Percentiles rank a stretch among this genome's conserved stretches.
phyloP scores from a whole-genome alignment of 2,113 vertebrate genomes.

The Promerops cafer region DNA sequence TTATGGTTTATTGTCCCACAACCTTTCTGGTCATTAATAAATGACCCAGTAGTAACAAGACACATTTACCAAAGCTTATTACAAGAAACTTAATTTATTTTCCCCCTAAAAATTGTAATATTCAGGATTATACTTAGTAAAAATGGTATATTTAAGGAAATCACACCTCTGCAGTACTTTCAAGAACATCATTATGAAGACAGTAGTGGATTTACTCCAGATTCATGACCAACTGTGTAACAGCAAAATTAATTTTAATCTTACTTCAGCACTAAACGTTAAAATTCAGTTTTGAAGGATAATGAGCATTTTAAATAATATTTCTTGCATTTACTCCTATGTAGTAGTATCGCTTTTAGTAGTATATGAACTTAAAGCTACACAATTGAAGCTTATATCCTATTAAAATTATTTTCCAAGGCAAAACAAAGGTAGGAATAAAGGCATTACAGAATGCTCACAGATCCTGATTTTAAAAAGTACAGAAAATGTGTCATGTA shows the following conservation, averaged over 20 bases:
- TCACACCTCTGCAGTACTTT: background rate
- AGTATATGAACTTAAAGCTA: background rate
- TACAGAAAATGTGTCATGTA: background rate
- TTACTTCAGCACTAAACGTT: background rate
- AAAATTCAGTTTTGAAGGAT: background rate
- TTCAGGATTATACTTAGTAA: background rate
- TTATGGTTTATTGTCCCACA: background rate
- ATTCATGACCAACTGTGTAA: background rate
- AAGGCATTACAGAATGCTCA: background rate
- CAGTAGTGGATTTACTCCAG: background rate
- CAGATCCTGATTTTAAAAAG: background rate
- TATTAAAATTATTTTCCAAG: background rate
- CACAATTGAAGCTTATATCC: background rate
- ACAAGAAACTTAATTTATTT: background rate
- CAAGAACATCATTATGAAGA: background rate
- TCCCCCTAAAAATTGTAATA: background rate
- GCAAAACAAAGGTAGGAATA: background rate
- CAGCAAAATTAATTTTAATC: background rate
- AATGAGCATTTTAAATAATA: background rate
- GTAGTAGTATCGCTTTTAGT: background rate
- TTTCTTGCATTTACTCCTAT: background rate
- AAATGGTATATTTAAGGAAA: background rate
- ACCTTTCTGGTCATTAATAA: background rate
- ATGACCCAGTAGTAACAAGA: background rate
- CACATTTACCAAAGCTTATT: background rate